A percentile compares a stretch with the other conserved stretches of the same genome.
Conservation (phyloP, 2,797 vertebrate genomes). For the Dicrostonyx torquatus region DNA sequence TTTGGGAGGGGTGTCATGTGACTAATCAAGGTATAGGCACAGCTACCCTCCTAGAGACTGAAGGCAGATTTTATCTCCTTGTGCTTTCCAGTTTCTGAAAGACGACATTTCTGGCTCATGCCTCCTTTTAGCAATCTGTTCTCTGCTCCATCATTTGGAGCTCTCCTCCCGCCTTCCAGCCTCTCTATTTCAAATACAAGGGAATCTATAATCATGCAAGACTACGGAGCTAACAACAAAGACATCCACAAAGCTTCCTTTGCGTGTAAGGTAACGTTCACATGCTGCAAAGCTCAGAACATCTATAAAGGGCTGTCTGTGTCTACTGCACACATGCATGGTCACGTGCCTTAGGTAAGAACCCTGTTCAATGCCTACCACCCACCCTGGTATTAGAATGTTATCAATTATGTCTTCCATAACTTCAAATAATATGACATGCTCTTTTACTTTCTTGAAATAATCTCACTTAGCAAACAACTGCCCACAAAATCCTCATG, state of each 20-base stretch:
- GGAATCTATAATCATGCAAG: neutral
- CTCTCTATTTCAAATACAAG: neutral
- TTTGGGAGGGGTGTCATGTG: neutral
- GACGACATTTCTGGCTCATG: neutral
- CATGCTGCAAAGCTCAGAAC: neutral
- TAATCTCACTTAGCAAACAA: slow-evolving; percentile 36
- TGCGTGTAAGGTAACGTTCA: neutral
- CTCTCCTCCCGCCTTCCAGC: neutral
- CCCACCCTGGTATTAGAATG: neutral
- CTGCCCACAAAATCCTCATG: neutral
- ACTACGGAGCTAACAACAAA: neutral
- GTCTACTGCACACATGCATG: neutral
- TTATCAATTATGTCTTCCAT: neutral
- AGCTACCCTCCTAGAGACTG: no score
- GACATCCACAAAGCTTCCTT: neutral
- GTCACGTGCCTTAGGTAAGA: neutral
- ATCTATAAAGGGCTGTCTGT: neutral
- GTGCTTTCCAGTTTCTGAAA: neutral
- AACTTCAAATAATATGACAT: neutral
- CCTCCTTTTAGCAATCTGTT: neutral
- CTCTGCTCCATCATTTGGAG: neutral
- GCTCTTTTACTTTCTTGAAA: neutral
- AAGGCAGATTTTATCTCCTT: neutral
- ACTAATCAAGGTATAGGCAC: neutral
- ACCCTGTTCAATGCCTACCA: neutral